A percentile compares a stretch with the other conserved stretches of the same genome.
These are phyloP conservation scores for Somateria mollissima DNA, from an alignment of 2,797 vertebrate species.

Conservation along the genomic window DNA sequence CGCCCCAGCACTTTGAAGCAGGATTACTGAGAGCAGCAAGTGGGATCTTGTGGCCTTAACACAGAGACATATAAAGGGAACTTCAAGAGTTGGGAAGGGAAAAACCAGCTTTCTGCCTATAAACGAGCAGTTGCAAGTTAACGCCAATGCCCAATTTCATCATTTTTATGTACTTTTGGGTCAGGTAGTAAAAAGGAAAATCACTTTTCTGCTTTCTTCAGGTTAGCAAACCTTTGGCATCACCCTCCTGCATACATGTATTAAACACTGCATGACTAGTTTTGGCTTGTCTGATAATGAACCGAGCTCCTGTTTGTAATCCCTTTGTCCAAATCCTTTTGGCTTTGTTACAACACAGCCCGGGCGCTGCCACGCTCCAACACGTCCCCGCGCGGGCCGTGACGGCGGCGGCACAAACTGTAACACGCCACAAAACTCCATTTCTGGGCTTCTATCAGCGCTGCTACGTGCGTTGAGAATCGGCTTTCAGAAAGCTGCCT, in stretches of 20 bases:
- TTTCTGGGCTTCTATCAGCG: neutral
- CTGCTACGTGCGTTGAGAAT: neutral
- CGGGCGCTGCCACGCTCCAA: neutral
- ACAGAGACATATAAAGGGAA: neutral
- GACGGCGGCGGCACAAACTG: neutral
- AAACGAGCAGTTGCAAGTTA: neutral
- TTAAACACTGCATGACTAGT: neutral
- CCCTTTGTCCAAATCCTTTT: neutral
- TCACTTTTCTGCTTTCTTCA: neutral
- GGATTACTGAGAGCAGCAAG: neutral
- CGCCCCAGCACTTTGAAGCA: neutral
- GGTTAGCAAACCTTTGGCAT: neutral
- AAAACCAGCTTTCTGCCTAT: neutral
- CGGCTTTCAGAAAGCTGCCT: neutral
- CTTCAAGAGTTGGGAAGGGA: no score
- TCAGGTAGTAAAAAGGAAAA: fast-evolving
- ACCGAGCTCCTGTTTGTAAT: neutral
- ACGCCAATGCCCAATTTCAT: neutral
- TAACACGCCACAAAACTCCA: neutral
- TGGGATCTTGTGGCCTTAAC: neutral
- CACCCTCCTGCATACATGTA: neutral
- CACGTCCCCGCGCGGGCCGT: neutral
- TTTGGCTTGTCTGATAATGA: neutral
- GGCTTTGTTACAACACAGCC: neutral
- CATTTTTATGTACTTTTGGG: neutral